These are phyloP conservation scores for Pachypanchax playfairii DNA, from an alignment of 2,113 vertebrate species.

Conservation along the genomic window DNA sequence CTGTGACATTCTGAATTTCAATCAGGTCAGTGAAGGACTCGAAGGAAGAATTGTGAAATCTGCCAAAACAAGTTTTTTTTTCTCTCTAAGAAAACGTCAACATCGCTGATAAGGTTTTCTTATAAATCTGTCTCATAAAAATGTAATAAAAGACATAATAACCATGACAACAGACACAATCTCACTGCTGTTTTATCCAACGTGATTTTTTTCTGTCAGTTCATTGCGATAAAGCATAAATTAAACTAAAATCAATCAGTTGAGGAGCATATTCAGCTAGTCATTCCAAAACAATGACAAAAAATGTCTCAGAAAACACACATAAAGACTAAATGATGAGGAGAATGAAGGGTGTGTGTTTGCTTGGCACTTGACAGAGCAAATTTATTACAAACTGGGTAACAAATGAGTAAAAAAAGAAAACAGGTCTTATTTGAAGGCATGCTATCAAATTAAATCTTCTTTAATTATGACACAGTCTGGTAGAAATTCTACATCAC, in stretches of 20 bases:
- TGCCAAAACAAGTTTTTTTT: neutral
- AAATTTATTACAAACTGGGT: neutral
- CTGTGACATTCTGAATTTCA: slow-evolving; percentile 39
- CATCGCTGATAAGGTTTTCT: neutral
- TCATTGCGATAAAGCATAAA: too few relatives aligned
- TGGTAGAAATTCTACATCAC: too few relatives aligned
- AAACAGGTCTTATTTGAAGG: slow-evolving; percentile 24
- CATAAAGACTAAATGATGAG: neutral
- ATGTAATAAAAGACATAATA: slow-evolving; percentile 30
- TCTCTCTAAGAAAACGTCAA: neutral
- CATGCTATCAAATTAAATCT: slow-evolving; percentile 30
- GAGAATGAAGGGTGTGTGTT: neutral
- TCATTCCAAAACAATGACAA: neutral
- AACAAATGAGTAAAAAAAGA: neutral
- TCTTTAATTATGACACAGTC: neutral
- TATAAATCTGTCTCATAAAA: neutral
- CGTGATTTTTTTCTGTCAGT: too few relatives aligned
- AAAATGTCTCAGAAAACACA: slow-evolving; percentile 32
- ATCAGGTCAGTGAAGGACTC: slow-evolving; percentile 12
- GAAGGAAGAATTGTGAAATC: slow-evolving; percentile 10
- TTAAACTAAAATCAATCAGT: too few relatives aligned
- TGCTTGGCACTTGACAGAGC: too few relatives aligned
- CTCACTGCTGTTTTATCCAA: neutral
- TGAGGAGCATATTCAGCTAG: too few relatives aligned
- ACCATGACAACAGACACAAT: slow-evolving; percentile 2